Base-by-base conservation (phyloP, 1,140 invertebrate genomes). In the Listronotus bonariensis region DNA sequence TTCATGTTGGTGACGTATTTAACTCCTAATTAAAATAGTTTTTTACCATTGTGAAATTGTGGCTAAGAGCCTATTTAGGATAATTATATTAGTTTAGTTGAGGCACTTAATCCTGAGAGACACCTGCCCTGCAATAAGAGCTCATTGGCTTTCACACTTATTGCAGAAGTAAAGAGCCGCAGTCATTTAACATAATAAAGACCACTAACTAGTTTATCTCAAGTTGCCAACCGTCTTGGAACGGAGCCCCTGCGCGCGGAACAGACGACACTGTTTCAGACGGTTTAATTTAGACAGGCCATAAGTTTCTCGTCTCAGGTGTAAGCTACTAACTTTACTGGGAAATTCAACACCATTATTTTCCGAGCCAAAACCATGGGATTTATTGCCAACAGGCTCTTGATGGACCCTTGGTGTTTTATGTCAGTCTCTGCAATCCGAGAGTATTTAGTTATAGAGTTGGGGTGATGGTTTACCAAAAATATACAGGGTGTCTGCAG, bases 331-430 rank as follows among this genome's bases (percentile, higher is more conserved):
- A 60, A 60, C 45, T 60, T 60, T 34, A 17, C 58, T 9, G 45
- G 48, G 58, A 60, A 60, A 60, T 60, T 60, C 58, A 60, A 60
- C 58, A 60, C 58, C 58, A 60, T 60, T 60, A 60, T 49, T 60
- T 60, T 36, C 58, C 45, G 20, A n/a, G 46, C 36, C 46, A 36
- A 49, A 51, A 49, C 45, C 58, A 48, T 41, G 17, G 46, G 58
- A 60, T 60, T 51, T 60, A 60, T 60, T 38, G 20, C 58, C 7
- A 60, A 49, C 58, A 41, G 43, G 36, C 26, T 41, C 58, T 36
- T 52, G 58, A 60, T 40, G 36, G 48, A 45, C 58, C 15, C 18
- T 40, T 56, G 43, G 18, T 18, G 11, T 26, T 18, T 34, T 18
- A n/a, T 52, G 49, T 52, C 49, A 32, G 3, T 4, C 20, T 31